Evolutionary conservation across 2,888 invertebrate genomes (phyloP), one percentile per base, ranked within the genome.

Genomic region (Polietes domitor): DNA sequence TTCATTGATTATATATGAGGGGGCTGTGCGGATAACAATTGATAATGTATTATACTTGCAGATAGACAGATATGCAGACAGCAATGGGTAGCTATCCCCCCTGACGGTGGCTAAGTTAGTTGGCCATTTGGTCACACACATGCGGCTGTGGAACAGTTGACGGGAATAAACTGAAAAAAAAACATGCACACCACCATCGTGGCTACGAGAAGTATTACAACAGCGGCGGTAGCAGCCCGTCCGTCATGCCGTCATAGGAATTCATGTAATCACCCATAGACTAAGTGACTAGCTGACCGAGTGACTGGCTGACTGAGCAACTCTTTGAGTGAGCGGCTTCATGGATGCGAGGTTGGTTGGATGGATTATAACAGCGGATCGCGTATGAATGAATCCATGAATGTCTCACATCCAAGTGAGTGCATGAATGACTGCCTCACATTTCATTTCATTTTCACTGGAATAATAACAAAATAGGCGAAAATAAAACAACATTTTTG

Each of bases 211-310:
- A 53, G 43, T 83, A 74, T 77, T 79, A 68, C 50, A 80, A 80
- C 41, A 79, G 76, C 70, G 32, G 28, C 5, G 28, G 55, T 24
- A 82, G 21, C 55, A 58, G 26, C 17, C n/a, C n/a, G n/a, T n/a
- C 37, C n/a, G 15, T 15, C 32, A 37, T 32, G 47, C 24, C 55
- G 47, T 58, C 74, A 77, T 77, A 71, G 73, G 77, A 80, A 78
- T 80, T 75, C 83, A 83, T 58, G 77, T 83, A 83, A 83, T 78
- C 80, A 74, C 24, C 73, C 58, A 77, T 65, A 77, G 72, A 77
- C 80, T 47, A 1, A 43, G 10, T 55, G 37, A 65, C 53, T 70
- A 61, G 58, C 47, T 68, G 61, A 76, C 65, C 72, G 72, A 24
- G 26, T 26, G 63, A 19, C 17, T 43, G 37, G 32, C 58, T 74